These are phyloP conservation scores for Paedocypris sp. DNA, from an alignment of 2,113 vertebrate genomes.

Conservation along the genomic window DNA sequence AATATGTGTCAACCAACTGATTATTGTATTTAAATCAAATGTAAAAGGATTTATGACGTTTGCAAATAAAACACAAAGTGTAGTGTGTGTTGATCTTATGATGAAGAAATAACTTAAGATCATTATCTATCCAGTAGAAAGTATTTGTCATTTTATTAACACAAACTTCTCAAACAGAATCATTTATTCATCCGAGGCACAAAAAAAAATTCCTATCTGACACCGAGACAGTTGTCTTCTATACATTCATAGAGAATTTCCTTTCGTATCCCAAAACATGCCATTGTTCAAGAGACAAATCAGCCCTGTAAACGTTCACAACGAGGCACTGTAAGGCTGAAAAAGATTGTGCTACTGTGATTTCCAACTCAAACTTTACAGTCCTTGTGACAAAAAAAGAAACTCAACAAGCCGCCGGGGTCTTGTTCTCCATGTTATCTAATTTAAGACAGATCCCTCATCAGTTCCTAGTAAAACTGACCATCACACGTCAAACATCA, in stretches of 20 bases:
- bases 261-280: conserved; percentile 23
- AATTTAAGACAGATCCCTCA: not conserved
- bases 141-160: not conserved
- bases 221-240: conserved; percentile 44
- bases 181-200: conserved; percentile 67
- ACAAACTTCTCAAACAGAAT: not conserved
- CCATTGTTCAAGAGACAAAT: conserved; percentile 21
- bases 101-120: not conserved
- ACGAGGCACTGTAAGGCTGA: conserved; percentile 23
- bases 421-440: conserved; percentile 15
- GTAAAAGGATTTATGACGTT: conserved; percentile 30
- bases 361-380: too few relatives aligned
- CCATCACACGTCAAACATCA: conserved; percentile 2
- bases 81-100: not conserved
- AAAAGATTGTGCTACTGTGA: conserved; percentile 5
- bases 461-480: not conserved
- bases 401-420: conserved; percentile 26
- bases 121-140: too few relatives aligned
- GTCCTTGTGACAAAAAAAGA: too few relatives aligned
- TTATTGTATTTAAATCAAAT: conserved; percentile 25
- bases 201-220: conserved; percentile 46
- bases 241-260: conserved; percentile 47
- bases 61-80: not conserved
- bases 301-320: conserved; percentile 29
- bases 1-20: too few relatives aligned